Evolutionary conservation across 2,113 vertebrate species (phyloP).

Genomic region (Trachemys scripta): DNA sequence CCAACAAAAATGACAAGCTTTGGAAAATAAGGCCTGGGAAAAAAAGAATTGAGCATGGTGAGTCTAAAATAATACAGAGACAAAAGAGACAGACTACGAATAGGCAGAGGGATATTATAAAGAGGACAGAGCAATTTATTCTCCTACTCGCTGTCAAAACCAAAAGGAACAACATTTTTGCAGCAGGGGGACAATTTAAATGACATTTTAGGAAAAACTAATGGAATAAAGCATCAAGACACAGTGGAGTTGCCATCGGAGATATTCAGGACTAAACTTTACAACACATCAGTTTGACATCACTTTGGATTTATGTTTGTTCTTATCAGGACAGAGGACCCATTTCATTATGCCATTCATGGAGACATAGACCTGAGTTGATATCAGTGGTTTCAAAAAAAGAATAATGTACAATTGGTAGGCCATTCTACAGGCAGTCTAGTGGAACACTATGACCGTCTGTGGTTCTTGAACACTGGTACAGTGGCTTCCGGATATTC

Average conservation of each 20-base stretch:
- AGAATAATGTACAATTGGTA: neutral
- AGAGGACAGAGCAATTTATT: neutral
- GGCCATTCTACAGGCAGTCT: neutral
- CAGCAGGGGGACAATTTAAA: neutral
- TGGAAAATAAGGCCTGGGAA: neutral
- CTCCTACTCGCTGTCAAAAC: neutral
- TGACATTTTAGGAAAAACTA: neutral
- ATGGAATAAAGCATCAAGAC: neutral
- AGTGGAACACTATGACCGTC: neutral
- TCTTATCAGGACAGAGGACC: neutral
- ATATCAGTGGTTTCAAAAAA: neutral
- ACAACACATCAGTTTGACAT: neutral
- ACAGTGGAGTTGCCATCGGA: neutral
- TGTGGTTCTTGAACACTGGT: neutral
- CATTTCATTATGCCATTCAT: too few species aligned
- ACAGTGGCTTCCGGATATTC: neutral
- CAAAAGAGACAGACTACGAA: neutral
- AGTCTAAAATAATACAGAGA: neutral
- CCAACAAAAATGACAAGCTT: neutral
- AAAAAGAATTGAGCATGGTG: neutral
- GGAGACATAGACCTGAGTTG: neutral
- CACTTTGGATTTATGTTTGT: neutral
- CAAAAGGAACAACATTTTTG: accelerated
- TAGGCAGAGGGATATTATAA: neutral
- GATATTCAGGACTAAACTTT: neutral